These are phyloP conservation scores for Nemotelus nigrinus DNA, from an alignment of 2,888 invertebrate genomes.

Conservation along the genomic window DNA sequence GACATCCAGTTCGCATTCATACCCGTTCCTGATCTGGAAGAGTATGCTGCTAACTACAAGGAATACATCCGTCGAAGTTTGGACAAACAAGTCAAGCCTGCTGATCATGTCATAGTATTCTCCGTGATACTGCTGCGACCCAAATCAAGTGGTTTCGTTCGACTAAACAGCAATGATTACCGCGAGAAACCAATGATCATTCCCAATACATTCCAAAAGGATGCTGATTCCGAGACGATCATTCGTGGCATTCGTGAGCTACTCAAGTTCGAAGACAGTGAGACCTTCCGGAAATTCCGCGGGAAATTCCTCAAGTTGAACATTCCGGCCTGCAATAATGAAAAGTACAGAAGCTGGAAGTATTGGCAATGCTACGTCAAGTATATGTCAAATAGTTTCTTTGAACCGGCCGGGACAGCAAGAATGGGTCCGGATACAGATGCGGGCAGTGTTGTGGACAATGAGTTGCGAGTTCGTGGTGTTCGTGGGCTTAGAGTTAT, in stretches of 20 bases:
- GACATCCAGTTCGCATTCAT: constrained; percentile 24
- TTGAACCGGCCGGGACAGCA: constrained; percentile 73
- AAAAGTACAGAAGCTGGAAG: constrained; percentile 62
- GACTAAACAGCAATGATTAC: constrained; percentile 68
- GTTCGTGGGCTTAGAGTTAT: constrained; percentile 66
- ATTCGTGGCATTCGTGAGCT: constrained; percentile 63
- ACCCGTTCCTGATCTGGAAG: neutral
- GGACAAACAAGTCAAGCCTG: neutral
- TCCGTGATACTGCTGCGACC: constrained; percentile 64
- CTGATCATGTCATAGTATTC: neutral
- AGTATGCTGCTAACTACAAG: neutral
- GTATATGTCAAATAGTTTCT: constrained; percentile 72
- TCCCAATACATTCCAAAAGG: constrained; percentile 71
- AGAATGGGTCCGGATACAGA: constrained; percentile 74
- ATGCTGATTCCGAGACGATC: constrained; percentile 67
- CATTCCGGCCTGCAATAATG: constrained; percentile 65
- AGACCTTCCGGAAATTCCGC: constrained; percentile 64
- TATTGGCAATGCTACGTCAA: constrained; percentile 75
- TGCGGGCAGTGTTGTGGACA: constrained; percentile 72
- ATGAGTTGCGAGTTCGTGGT: constrained; percentile 67
- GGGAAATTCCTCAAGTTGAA: constrained; percentile 66
- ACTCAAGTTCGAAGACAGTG: constrained; percentile 62
- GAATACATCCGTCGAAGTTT: neutral
- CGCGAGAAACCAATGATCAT: constrained; percentile 70
- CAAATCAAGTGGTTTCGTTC: constrained; percentile 68